Evolutionary conservation across 2,113 vertebrate species (phyloP).

Genomic region (Zingel zingel): DNA sequence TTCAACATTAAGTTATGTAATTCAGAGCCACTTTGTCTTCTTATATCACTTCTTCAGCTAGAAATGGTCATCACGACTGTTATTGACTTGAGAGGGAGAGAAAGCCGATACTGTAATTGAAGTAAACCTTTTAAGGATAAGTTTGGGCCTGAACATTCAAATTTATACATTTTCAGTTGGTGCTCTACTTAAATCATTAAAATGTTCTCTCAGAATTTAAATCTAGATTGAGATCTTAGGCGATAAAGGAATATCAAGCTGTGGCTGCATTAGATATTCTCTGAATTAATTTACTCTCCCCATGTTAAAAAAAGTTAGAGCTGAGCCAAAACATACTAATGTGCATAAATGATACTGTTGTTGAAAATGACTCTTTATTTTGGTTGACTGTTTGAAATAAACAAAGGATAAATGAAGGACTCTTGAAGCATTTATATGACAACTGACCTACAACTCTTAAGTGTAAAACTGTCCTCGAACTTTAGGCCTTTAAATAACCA

Average conservation of each 20-base stretch:
- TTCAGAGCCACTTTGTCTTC: neutral
- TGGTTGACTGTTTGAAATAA: neutral
- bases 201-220: neutral
- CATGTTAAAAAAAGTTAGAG: neutral
- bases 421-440: constrained; percentile 8
- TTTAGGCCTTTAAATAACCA: constrained; percentile 14
- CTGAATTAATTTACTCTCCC: neutral
- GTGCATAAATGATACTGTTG: neutral
- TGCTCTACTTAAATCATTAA: neutral
- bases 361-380: neutral
- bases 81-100: neutral
- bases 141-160: neutral
- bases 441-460: neutral
- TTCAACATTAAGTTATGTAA: neutral
- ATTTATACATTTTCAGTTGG: neutral
- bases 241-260: constrained; percentile 29
- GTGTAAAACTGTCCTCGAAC: neutral
- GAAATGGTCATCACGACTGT: neutral
- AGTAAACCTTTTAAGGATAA: neutral
- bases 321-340: neutral
- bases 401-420: constrained; percentile 17
- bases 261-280: neutral
- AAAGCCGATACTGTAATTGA: neutral
- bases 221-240: neutral
- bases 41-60: neutral